Percentiles rank a stretch among this genome's conserved stretches.
These are phyloP conservation scores for Aldrovandia affinis DNA, from an alignment of 2,797 vertebrate genomes.

Conservation along the genomic window DNA sequence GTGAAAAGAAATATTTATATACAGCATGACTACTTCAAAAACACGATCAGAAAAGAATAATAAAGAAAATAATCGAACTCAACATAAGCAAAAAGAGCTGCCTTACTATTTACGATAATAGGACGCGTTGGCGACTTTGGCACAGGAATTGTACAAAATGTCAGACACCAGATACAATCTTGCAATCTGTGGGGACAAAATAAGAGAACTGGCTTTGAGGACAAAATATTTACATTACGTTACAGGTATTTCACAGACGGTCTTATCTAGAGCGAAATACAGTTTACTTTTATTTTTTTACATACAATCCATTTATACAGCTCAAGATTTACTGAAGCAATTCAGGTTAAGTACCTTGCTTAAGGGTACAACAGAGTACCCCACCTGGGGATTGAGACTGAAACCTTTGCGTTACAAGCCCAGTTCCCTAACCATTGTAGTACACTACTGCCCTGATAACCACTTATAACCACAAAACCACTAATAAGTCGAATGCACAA, in stretches of 20 bases:
- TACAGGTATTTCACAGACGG: no score
- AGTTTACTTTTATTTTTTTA: no score
- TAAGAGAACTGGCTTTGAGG: background rate
- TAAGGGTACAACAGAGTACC: no score
- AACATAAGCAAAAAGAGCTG: background rate
- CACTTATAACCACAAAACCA: background rate
- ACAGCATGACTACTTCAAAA: constrained; percentile 11
- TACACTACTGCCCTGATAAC: no score
- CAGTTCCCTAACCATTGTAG: no score
- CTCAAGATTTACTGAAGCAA: no score
- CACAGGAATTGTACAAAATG: constrained; percentile 80
- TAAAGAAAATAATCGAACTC: background rate
- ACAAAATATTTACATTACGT: no score
- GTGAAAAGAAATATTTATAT: background rate
- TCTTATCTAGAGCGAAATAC: no score
- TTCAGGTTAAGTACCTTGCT: no score
- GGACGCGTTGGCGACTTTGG: constrained; percentile 80
- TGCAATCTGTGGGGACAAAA: constrained; percentile 65
- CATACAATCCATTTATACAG: no score
- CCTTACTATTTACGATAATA: constrained; percentile 84
- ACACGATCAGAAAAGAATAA: background rate
- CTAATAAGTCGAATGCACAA: background rate
- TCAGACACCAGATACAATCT: constrained; percentile 80
- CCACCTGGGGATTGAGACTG: no score
- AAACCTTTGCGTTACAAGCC: no score